Conservation (phyloP, 2,888 invertebrate genomes). For the Minunthozetes semirufus region DNA sequence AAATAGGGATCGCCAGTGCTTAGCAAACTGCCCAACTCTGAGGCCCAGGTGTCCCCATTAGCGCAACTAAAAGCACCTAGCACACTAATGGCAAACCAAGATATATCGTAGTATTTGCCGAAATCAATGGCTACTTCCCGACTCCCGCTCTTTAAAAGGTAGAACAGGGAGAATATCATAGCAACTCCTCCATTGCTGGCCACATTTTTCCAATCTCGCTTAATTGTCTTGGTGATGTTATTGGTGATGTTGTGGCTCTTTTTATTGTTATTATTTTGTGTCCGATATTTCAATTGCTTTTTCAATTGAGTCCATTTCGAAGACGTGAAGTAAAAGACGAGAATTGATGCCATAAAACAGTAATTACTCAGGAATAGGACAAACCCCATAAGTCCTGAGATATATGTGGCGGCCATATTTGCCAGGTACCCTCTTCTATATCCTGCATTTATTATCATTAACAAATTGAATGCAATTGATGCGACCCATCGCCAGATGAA, state of each 20-base stretch:
- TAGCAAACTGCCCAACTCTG: constrained; percentile 73
- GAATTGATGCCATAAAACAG: too few relatives aligned
- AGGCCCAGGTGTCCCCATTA: constrained; percentile 85
- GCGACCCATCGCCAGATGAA: too few relatives aligned
- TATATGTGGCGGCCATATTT: too few relatives aligned
- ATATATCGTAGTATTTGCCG: constrained; percentile 58
- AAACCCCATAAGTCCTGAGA: too few relatives aligned
- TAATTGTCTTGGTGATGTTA: constrained; percentile 65
- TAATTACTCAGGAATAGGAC: too few relatives aligned
- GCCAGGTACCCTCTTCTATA: too few relatives aligned
- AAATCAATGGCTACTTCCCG: constrained; percentile 74
- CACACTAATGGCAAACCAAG: constrained; percentile 73
- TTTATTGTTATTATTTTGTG: constrained; percentile 68
- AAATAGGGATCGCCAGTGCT: constrained; percentile 63
- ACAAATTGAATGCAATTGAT: too few relatives aligned
- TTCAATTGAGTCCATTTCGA: too few relatives aligned
- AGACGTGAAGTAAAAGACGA: too few relatives aligned
- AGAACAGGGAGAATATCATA: constrained; percentile 65
- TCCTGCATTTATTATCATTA: too few relatives aligned
- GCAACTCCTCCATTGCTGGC: constrained; percentile 85
- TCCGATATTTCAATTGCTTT: constrained; percentile 58
- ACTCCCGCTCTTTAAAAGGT: constrained; percentile 69
- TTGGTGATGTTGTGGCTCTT: too few relatives aligned
- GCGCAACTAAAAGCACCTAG: constrained; percentile 70
- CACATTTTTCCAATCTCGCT: constrained; percentile 81